Evolutionary conservation across 92 coral and sea anemone species (phyloP), one percentile per base, ranked within the genome.

Genomic region (Ricordea florida): DNA sequence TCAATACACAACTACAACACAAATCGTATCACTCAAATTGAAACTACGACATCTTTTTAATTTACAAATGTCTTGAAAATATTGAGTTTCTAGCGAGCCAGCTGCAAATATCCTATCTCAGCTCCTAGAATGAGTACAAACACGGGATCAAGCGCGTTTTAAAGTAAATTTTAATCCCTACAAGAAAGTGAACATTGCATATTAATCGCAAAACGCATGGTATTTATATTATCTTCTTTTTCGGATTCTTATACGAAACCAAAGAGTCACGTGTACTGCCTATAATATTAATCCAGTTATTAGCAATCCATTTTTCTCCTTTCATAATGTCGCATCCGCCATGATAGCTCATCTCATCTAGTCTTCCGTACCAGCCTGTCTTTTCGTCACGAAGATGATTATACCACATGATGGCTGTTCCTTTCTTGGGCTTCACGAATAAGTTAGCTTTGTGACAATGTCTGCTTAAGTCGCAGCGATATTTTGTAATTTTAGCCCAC

Each of bases 221-320:
- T 21, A 23, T n/a, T 41, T 20, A 28, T 55, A 18, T 13, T 26
- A 70, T 53, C 31, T 40, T 70, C 40, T 70, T 70, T 37, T 56
- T 53, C 5, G 77, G 55, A 53, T 87, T 66, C n/a, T 78, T 91
- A 31, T 87, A 86, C 0, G 90, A 64, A 8, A 79, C 80, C 97
- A 91, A 78, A 22, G 40, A 67, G 10, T 75, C 85, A 5, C 89
- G 78, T 48, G 97, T 87, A 44, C 78, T 58, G 27, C 93, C 97
- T 52, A 91, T 47, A 4, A 91, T 79, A 65, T 94, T 92, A 20
- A 94, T 94, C 98, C 98, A 94, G 62, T 94, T 94, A 60, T 94
- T 94, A 2, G 98, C 98, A 36, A 94, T 94, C 98, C 98, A 94
- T 48, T 94, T 94, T 24, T 85, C 71, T 10, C 98, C 98, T 51